phyloP scores from a whole-genome alignment of 30 jellyfish, hydroid and myxozoan species.

The Aurelia coerulea region DNA sequence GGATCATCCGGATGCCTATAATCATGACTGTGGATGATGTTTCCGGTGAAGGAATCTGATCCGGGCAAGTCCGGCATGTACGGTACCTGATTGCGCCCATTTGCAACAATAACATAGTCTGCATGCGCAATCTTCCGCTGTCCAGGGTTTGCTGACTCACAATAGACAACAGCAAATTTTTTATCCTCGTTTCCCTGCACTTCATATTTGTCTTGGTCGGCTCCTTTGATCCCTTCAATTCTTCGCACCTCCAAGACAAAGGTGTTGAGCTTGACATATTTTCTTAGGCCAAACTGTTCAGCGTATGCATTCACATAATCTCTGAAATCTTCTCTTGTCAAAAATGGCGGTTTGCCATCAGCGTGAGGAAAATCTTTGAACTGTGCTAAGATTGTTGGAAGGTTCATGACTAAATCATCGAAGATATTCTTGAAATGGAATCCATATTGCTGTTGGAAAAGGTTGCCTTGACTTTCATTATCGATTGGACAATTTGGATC shows the following conservation, averaged over 20 bases:
- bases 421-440: conserved; percentile 26
- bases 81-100: conserved; percentile 52
- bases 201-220: not conserved
- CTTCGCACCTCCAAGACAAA: conserved; percentile 38
- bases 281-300: conserved; percentile 4
- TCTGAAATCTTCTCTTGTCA: conserved; percentile 28
- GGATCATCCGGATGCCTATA: conserved; percentile 18
- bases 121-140: not conserved
- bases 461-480: conserved; percentile 1
- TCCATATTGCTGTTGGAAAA: conserved; percentile 28
- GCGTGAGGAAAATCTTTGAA: conserved; percentile 43
- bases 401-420: conserved; percentile 36
- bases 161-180: not conserved
- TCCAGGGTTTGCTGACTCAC: not conserved
- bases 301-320: conserved; percentile 21
- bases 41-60: conserved; percentile 9
- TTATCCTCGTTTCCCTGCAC: not conserved
- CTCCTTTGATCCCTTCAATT: not conserved
- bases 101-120: conserved; percentile 43
- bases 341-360: conserved; percentile 19
- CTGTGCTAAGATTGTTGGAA: conserved; percentile 22
- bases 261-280: conserved; percentile 11
- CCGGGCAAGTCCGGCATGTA: conserved; percentile 27
- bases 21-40: conserved; percentile 42
- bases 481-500: conserved; percentile 21